Evolutionary conservation across 1,140 invertebrate genomes (phyloP).

Genomic region (Metopolophium dirhodum): DNA sequence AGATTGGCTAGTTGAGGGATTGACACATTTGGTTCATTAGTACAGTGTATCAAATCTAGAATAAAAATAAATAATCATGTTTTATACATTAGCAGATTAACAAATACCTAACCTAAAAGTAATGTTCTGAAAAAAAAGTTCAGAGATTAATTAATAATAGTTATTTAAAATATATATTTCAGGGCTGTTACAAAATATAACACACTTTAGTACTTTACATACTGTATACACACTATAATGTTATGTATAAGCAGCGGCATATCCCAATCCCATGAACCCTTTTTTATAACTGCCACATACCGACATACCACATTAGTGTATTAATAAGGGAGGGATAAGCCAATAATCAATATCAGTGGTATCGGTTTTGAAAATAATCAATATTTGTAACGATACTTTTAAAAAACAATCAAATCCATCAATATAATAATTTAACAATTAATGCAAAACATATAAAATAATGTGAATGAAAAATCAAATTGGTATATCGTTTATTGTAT

Average conservation of each 20-base stretch:
- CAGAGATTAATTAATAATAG: not conserved
- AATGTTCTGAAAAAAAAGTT: not conserved
- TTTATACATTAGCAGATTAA: not conserved
- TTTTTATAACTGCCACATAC: not conserved
- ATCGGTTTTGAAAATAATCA: not conserved
- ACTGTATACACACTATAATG: not conserved
- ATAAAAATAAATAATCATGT: constrained; percentile 60
- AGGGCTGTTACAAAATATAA: not conserved
- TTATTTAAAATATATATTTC: not conserved
- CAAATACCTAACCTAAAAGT: not conserved
- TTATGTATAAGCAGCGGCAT: not conserved
- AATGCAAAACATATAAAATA: not conserved
- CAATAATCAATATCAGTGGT: not conserved
- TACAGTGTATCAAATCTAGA: constrained; percentile 98
- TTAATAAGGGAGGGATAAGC: not conserved
- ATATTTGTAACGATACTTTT: too few species aligned
- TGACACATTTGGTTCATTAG: constrained; percentile 99
- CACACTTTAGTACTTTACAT: too few species aligned
- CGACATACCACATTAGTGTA: not conserved
- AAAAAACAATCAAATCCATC: not conserved
- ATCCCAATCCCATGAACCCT: not conserved
- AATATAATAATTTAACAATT: not conserved
- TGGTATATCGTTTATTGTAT: not conserved
- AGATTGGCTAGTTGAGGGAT: constrained; percentile 98
- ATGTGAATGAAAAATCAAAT: not conserved